Evolutionary conservation across 2,888 invertebrate genomes (phyloP).

Genomic region (Ptilodon capucinus): DNA sequence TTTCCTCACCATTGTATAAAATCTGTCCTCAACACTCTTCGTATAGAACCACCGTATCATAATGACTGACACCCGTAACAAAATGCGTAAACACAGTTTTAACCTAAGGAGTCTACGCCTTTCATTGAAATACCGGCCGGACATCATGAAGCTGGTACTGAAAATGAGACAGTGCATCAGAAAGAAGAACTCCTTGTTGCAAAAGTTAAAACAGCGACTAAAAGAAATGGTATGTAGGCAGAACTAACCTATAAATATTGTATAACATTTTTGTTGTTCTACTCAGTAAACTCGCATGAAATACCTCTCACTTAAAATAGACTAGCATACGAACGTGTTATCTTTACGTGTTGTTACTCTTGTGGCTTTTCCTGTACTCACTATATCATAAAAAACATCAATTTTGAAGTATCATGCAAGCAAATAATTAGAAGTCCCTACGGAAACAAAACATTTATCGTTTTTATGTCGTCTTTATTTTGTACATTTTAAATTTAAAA

Average conservation of each 20-base stretch:
- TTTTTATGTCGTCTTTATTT: no score
- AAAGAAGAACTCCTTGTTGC: constrained; percentile 82
- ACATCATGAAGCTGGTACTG: constrained; percentile 81
- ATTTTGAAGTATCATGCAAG: no score
- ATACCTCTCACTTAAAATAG: no score
- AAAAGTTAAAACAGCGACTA: constrained; percentile 81
- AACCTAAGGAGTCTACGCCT: constrained; percentile 51
- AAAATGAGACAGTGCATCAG: constrained; percentile 81
- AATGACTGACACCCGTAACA: constrained; percentile 27
- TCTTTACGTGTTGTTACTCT: no score
- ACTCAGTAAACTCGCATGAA: no score
- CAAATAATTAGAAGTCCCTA: no score
- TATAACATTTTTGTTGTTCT: no score
- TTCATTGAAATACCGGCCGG: constrained; percentile 81
- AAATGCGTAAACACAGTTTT: constrained; percentile 31
- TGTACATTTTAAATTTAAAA: no score
- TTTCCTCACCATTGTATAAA: neutral
- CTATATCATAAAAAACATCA: no score
- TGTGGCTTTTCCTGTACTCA: no score
- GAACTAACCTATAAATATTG: constrained; percentile 1
- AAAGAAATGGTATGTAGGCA: constrained; percentile 74
- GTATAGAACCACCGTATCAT: constrained; percentile 2
- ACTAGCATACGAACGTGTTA: no score
- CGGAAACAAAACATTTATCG: no score
- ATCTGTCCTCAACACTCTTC: neutral